Evolutionary conservation across 2,113 vertebrate genomes (phyloP).

Genomic region (Scortum barcoo): DNA sequence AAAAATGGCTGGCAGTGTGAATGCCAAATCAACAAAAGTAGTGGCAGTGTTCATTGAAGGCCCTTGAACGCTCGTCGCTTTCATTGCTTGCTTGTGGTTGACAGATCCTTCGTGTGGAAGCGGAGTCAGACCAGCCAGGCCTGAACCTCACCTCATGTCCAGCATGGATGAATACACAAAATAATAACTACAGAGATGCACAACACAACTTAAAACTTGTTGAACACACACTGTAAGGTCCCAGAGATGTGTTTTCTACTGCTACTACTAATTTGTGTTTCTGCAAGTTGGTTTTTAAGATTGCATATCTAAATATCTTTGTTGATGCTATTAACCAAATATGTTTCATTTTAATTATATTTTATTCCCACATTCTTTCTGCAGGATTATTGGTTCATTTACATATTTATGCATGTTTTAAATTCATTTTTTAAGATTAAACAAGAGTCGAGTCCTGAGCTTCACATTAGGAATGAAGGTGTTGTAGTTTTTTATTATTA

Average conservation of each 20-base stretch:
- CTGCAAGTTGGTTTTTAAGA: neutral
- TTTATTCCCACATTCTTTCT: neutral
- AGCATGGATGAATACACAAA: neutral
- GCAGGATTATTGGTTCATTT: neutral
- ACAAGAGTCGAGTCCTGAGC: neutral
- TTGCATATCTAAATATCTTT: neutral
- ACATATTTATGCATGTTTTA: neutral
- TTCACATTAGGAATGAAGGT: neutral
- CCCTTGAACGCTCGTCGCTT: conserved; percentile 26
- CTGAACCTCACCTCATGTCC: conserved; percentile 8
- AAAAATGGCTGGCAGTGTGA: conserved; percentile 63
- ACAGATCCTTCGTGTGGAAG: conserved; percentile 38
- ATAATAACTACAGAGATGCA: neutral
- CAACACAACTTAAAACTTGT: neutral
- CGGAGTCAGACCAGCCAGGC: neutral
- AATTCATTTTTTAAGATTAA: neutral
- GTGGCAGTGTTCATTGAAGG: conserved; percentile 48
- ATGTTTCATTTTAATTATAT: neutral
- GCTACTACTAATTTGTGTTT: neutral
- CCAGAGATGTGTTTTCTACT: neutral
- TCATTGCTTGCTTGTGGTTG: conserved; percentile 14
- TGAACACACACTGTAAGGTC: too few relatives aligned
- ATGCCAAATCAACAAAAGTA: conserved; percentile 70
- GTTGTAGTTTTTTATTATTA: neutral
- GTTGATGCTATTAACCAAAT: neutral